Conservation (phyloP, 2,113 vertebrate species). For the Rhegmatorhina hoffmannsi region DNA sequence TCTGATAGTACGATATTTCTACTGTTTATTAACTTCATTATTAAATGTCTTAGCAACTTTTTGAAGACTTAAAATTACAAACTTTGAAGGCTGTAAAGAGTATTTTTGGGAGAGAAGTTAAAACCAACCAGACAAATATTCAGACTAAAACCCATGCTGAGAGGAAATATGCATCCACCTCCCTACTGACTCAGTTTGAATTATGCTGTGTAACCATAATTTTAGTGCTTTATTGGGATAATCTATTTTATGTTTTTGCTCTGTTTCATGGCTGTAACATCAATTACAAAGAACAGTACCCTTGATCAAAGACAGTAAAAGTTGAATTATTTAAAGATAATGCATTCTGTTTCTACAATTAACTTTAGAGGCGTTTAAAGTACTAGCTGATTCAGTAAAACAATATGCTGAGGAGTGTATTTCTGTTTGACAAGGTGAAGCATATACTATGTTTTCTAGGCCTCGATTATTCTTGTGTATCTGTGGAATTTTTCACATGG, state of each 20-base stretch:
- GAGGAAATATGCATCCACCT: not conserved
- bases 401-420: conserved; percentile 25
- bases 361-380: conserved; percentile 20
- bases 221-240: conserved; percentile 52
- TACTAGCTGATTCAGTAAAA: conserved; percentile 54
- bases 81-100: not conserved
- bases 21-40: not conserved
- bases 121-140: not conserved
- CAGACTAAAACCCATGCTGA: not conserved
- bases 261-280: conserved; percentile 5
- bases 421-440: not conserved
- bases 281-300: not conserved
- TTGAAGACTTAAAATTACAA: not conserved
- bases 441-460: not conserved
- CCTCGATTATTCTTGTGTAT: not conserved
- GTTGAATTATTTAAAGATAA: conserved; percentile 12
- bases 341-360: conserved; percentile 16
- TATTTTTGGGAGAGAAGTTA: not conserved
- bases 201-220: not conserved
- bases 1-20: not conserved
- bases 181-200: not conserved
- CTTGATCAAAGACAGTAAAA: conserved; percentile 25
- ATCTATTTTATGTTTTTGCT: conserved; percentile 47
- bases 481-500: not conserved
- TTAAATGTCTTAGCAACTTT: not conserved